Conservation (phyloP, 2,797 vertebrate species). For the Pempheris klunzingeri region DNA sequence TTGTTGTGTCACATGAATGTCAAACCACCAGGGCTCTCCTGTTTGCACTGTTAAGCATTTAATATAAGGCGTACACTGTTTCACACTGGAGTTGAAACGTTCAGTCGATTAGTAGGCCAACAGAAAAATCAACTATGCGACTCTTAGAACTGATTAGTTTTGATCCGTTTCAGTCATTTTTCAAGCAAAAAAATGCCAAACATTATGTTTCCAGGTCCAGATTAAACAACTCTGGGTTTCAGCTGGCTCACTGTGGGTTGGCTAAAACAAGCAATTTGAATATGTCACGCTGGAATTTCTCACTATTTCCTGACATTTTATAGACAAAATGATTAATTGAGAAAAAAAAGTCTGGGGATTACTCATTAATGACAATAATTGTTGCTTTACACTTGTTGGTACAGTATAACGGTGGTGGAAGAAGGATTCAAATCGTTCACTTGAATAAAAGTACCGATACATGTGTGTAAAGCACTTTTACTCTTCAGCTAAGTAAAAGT, state of each 20-base stretch:
- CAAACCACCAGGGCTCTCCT: slow-evolving; percentile 8
- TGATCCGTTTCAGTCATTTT: neutral
- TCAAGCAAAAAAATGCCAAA: neutral
- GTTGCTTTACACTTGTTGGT: neutral
- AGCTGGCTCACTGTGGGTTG: neutral
- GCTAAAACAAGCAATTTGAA: too few relatives aligned
- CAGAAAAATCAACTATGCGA: neutral
- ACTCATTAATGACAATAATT: neutral
- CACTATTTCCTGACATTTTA: neutral
- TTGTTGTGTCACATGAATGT: slow-evolving; percentile 5
- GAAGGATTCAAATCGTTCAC: neutral
- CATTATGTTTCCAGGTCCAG: neutral
- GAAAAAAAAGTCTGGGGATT: neutral
- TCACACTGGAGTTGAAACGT: neutral
- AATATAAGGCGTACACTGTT: neutral
- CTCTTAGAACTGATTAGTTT: neutral
- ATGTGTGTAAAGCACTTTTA: neutral
- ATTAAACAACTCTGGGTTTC: neutral
- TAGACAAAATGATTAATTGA: too few relatives aligned
- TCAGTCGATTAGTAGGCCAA: too few relatives aligned
- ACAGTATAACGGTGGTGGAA: too few relatives aligned
- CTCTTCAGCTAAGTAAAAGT: neutral
- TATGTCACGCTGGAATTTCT: neutral
- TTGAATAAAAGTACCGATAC: neutral
- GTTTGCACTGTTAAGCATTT: neutral